Evolutionary conservation across 2,797 vertebrate genomes (phyloP).

Genomic region (Apogon hyalosoma): DNA sequence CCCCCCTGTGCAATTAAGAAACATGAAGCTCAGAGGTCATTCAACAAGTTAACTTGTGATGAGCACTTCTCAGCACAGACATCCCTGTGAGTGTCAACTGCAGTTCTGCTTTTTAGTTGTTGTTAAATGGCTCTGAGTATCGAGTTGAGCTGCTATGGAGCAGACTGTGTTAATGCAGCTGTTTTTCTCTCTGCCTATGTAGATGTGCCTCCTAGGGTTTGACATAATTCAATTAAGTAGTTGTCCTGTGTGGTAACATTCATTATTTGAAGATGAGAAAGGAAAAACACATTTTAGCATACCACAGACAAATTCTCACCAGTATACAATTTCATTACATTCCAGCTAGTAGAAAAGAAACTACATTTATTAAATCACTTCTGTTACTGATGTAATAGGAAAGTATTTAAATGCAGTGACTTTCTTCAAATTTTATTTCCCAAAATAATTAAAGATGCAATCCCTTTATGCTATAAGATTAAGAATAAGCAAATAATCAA

Average conservation of each 20-base stretch:
- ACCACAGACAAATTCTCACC: not conserved
- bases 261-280: not conserved
- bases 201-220: not conserved
- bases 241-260: not conserved
- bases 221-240: not conserved
- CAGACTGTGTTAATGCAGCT: not conserved
- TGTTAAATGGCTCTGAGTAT: not conserved
- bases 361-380: not conserved
- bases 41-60: conserved; percentile 30
- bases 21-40: conserved; percentile 49
- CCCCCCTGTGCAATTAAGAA: conserved; percentile 61
- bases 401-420: not conserved
- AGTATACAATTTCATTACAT: not conserved
- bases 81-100: conserved; percentile 6
- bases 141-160: not conserved
- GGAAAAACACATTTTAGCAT: not conserved
- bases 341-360: conserved; percentile 1
- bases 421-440: not conserved
- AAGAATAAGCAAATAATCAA: too few relatives aligned
- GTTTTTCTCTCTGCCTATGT: not conserved
- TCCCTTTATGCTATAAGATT: too few relatives aligned
- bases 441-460: too few relatives aligned
- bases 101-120: conserved; percentile 31
- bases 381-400: too few relatives aligned
- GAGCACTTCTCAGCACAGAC: conserved; percentile 22